These are phyloP conservation scores for Podargus strigoides DNA, from an alignment of 2,797 vertebrate genomes.

Conservation along the genomic window DNA sequence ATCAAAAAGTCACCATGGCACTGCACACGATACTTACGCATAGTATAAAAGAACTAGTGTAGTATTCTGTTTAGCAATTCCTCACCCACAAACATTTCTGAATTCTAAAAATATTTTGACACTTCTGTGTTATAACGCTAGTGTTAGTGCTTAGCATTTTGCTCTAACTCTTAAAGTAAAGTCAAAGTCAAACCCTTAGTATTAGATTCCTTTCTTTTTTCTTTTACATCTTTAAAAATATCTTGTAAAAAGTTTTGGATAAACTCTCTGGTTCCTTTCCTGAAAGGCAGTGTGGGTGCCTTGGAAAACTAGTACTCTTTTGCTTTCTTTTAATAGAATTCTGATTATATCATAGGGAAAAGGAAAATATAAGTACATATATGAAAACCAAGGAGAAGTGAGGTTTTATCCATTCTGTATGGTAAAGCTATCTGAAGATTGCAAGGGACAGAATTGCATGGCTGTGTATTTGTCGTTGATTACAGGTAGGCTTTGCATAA, in stretches of 20 bases:
- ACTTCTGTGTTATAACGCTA: neutral
- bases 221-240: constrained; percentile 14
- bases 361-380: neutral
- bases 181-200: neutral
- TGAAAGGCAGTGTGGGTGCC: neutral
- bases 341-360: neutral
- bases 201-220: neutral
- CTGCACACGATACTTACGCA: constrained; percentile 12
- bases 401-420: neutral
- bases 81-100: constrained; percentile 12
- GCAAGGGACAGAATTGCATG: neutral
- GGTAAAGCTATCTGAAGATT: neutral
- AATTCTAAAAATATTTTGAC: constrained; percentile 38
- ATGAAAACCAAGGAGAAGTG: neutral
- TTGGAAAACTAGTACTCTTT: constrained; percentile 1
- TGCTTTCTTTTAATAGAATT: neutral
- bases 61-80: constrained; percentile 28
- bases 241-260: neutral
- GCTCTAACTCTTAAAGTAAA: neutral
- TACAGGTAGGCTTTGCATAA: neutral
- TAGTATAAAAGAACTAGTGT: constrained; percentile 31
- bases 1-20: constrained; percentile 47
- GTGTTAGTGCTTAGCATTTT: neutral
- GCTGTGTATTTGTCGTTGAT: neutral
- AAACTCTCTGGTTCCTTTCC: neutral